These are phyloP conservation scores for Eulemur macaco DNA, from an alignment of 2,113 vertebrate genomes.

Conservation along the genomic window DNA sequence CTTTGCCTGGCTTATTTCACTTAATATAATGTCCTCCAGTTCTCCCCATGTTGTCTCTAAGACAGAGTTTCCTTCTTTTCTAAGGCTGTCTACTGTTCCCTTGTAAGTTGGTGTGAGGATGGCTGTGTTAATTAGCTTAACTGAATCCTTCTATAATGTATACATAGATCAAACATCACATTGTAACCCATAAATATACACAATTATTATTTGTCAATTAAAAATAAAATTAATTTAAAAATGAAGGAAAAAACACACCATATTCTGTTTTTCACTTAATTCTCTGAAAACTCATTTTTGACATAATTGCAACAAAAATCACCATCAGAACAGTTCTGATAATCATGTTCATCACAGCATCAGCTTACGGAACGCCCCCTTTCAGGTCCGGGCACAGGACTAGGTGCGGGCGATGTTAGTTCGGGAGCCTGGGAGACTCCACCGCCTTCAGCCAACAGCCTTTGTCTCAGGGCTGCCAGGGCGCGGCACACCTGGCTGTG, in stretches of 20 bases:
- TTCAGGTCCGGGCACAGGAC: neutral
- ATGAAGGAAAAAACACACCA: neutral
- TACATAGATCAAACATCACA: neutral
- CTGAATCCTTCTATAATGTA: neutral
- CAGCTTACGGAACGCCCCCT: neutral
- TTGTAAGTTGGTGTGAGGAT: neutral
- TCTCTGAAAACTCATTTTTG: neutral
- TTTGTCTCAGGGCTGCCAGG: neutral
- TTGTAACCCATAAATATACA: neutral
- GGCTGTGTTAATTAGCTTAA: neutral
- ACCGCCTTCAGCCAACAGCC: accelerated
- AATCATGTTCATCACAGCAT: neutral
- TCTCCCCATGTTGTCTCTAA: neutral
- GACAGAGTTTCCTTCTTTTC: neutral
- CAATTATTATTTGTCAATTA: neutral
- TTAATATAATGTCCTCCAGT: neutral
- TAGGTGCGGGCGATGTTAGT: neutral
- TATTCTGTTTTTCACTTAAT: neutral
- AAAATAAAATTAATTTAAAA: neutral
- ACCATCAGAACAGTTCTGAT: neutral
- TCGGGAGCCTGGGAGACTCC: neutral
- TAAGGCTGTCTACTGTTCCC: neutral
- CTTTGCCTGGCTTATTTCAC: neutral
- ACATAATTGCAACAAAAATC: neutral
- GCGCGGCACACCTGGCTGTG: no score